Percentiles rank a stretch among this genome's conserved stretches.
Conservation (phyloP, 2,888 invertebrate species). For the Orchesella flavescens region DNA sequence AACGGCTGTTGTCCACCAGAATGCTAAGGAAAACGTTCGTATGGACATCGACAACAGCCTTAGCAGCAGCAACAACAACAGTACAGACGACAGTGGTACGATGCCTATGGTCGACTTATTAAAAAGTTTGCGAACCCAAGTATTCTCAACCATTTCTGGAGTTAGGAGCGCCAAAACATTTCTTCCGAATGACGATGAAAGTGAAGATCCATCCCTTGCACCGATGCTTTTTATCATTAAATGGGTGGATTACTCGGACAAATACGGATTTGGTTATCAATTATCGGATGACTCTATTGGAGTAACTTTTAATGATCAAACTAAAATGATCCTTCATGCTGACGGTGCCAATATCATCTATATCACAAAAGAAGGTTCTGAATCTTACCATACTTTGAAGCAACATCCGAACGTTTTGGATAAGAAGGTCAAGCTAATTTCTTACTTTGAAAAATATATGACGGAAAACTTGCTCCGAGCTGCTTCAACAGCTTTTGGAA, state of each 20-base stretch:
- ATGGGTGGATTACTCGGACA: slow-evolving; percentile 99
- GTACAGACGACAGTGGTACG: not conserved
- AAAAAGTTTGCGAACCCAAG: slow-evolving; percentile 33
- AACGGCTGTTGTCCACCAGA: not conserved
- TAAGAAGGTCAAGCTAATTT: slow-evolving; percentile 96
- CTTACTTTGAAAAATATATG: slow-evolving; percentile 99
- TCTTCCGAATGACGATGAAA: slow-evolving; percentile 80
- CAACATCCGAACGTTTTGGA: slow-evolving; percentile 86
- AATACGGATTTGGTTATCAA: slow-evolving; percentile 99
- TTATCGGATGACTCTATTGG: slow-evolving; percentile 98
- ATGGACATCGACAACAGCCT: not conserved
- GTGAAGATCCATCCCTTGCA: slow-evolving; percentile 94
- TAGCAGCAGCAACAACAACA: not conserved
- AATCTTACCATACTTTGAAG: slow-evolving; percentile 90
- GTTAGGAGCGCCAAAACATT: slow-evolving; percentile 72
- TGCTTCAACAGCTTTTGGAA: slow-evolving; percentile 77
- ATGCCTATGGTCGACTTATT: slow-evolving; percentile 25
- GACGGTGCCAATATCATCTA: slow-evolving; percentile 97
- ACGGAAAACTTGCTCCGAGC: slow-evolving; percentile 84
- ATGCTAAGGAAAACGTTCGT: not conserved
- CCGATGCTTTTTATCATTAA: slow-evolving; percentile 98
- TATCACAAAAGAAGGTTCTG: slow-evolving; percentile 91
- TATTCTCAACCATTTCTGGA: slow-evolving; percentile 11
- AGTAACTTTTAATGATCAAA: slow-evolving; percentile 98
- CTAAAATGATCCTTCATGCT: slow-evolving; percentile 92